A percentile compares a stretch with the other conserved stretches of the same genome.
phyloP scores from a whole-genome alignment of 2,797 vertebrate species.

The Cynodonichthys magdalenae region DNA sequence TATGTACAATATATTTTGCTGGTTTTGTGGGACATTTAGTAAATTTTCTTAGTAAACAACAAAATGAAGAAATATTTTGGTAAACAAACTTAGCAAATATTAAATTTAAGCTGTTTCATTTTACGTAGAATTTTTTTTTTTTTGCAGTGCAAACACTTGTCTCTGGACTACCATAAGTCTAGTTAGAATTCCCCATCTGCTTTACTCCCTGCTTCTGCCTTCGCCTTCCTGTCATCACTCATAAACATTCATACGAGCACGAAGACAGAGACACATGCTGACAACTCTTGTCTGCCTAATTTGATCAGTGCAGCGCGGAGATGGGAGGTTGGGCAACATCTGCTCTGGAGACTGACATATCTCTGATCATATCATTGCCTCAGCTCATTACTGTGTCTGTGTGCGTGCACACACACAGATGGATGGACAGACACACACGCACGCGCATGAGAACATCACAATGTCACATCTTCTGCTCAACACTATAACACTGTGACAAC shows the following conservation, averaged over 20 bases:
- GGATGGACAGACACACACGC: slow-evolving; percentile 2
- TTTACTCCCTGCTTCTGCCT: slow-evolving; percentile 10
- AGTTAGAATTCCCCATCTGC: slow-evolving; percentile 61
- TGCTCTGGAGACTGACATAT: slow-evolving; percentile 67
- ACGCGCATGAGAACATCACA: slow-evolving; percentile 34
- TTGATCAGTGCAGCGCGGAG: slow-evolving; percentile 57
- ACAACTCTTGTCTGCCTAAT: slow-evolving; percentile 64
- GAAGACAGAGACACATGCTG: slow-evolving; percentile 34
- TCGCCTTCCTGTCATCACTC: slow-evolving; percentile 11
- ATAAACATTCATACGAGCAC: slow-evolving; percentile 21
- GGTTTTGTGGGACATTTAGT: too few species aligned
- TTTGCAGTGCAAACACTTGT: slow-evolving; percentile 28
- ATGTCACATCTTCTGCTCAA: slow-evolving; percentile 60
- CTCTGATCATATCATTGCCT: slow-evolving; percentile 71
- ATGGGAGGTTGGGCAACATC: slow-evolving; percentile 71
- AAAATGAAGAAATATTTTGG: too few species aligned
- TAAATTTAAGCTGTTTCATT: neutral
- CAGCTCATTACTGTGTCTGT: slow-evolving; percentile 59
- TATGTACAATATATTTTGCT: too few species aligned
- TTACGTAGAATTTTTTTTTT: neutral
- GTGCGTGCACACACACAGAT: slow-evolving; percentile 14
- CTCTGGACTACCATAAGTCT: slow-evolving; percentile 39
- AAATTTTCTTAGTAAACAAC: too few species aligned
- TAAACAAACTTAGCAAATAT: neutral
- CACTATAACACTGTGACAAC: slow-evolving; percentile 58